These are phyloP conservation scores for Phoxinus dragarum DNA, from an alignment of 2,797 vertebrate genomes.

Conservation along the genomic window DNA sequence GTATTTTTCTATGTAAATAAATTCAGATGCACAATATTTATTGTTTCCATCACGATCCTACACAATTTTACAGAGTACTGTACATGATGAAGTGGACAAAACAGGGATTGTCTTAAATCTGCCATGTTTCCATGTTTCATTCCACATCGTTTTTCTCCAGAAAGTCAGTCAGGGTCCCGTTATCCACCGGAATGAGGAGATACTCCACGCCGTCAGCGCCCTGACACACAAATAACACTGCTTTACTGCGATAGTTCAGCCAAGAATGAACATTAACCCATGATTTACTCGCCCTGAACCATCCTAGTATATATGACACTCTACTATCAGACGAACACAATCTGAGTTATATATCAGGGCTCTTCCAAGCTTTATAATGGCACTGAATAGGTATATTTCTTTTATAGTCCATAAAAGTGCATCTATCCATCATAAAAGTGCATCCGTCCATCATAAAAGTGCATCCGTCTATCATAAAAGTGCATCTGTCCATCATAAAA, in stretches of 20 bases:
- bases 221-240: slow-evolving; percentile 69
- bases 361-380: too few species aligned
- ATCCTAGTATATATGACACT: too few species aligned
- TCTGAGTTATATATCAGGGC: too few species aligned
- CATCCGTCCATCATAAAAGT: too few species aligned
- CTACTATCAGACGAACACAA: too few species aligned
- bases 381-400: too few species aligned
- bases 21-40: slow-evolving; percentile 60
- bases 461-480: too few species aligned
- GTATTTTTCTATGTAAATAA: slow-evolving; percentile 75
- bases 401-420: too few species aligned
- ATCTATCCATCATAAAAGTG: too few species aligned
- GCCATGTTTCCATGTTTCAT: slow-evolving; percentile 59
- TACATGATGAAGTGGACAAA: background rate
- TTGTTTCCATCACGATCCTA: slow-evolving; percentile 33
- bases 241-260: accelerated
- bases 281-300: too few species aligned
- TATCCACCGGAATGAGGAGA: slow-evolving; percentile 89
- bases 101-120: background rate
- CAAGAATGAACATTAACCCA: too few species aligned
- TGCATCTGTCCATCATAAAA: too few species aligned
- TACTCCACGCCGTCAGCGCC: slow-evolving; percentile 94
- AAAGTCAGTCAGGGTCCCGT: slow-evolving; percentile 86
- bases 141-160: slow-evolving; percentile 88
- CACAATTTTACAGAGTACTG: slow-evolving; percentile 19